Conservation (phyloP, 2,113 vertebrate species). For the Cynopterus brachyotis region DNA sequence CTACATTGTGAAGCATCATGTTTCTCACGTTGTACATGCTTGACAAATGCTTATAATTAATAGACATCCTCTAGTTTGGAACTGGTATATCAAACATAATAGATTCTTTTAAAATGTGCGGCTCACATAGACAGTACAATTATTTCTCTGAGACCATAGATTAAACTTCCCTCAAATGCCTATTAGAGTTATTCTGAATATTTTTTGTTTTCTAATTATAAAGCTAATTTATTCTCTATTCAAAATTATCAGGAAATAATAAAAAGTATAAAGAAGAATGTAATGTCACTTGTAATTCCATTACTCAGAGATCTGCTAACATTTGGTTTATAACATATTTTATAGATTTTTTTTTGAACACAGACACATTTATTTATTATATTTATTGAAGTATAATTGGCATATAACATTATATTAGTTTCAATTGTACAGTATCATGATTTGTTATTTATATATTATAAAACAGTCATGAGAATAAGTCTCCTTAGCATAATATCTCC, state of each 20-base stretch:
- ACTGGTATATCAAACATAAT: background rate
- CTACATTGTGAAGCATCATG: background rate
- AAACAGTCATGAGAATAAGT: background rate
- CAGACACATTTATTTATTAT: background rate
- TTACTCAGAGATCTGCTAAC: background rate
- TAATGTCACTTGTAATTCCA: background rate
- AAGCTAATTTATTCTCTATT: background rate
- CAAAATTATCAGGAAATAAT: conserved; percentile 30
- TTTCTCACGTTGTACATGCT: background rate
- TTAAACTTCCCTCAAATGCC: background rate
- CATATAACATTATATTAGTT: background rate
- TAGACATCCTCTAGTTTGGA: background rate
- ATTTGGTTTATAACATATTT: background rate
- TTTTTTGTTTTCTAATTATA: background rate
- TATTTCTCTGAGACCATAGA: background rate
- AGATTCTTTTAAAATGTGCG: background rate
- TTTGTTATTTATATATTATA: background rate
- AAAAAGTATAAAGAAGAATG: background rate
- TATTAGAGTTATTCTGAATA: background rate
- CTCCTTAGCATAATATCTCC: background rate
- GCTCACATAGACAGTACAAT: background rate
- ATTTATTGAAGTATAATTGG: background rate
- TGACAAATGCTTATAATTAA: background rate
- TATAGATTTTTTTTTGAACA: background rate
- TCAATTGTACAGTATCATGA: background rate